phyloP scores from a whole-genome alignment of 2,113 vertebrate genomes.

The Delphinapterus leucas region DNA sequence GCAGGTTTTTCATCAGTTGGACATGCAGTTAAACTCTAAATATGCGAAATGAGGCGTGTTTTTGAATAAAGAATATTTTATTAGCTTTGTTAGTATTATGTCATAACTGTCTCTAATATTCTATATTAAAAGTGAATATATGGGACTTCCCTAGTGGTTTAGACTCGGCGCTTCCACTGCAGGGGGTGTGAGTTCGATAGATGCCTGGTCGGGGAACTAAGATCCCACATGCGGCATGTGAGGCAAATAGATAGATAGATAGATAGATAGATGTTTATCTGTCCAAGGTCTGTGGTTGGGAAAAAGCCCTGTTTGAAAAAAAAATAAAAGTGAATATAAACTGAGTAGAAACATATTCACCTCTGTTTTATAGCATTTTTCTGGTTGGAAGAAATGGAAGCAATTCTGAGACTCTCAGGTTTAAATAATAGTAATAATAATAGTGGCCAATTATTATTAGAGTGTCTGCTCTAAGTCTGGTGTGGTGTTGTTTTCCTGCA shows the following conservation, averaged over 20 bases:
- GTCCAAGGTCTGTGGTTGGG: too few relatives aligned
- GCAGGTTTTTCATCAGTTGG: background rate
- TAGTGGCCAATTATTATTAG: background rate
- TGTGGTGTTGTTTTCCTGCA: background rate
- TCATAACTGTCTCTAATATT: background rate
- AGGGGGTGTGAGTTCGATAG: too few relatives aligned
- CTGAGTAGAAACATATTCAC: background rate
- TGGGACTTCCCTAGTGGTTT: too few relatives aligned
- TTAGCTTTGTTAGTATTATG: background rate
- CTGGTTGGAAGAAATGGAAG: background rate
- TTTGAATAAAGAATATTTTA: background rate
- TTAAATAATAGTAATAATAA: background rate
- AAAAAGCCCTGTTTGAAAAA: too few relatives aligned
- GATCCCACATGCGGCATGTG: too few relatives aligned
- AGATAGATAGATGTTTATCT: too few relatives aligned
- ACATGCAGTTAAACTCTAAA: background rate
- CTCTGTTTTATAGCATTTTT: background rate
- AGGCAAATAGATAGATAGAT: too few relatives aligned
- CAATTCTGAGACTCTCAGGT: background rate
- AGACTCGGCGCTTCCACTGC: too few relatives aligned
- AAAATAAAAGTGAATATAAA: background rate
- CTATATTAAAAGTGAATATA: background rate
- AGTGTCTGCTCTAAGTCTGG: background rate
- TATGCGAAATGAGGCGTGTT: background rate
- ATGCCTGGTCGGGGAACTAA: too few relatives aligned